Conservation (phyloP, 2,888 invertebrate genomes). For the Taphrorychus bicolor region DNA sequence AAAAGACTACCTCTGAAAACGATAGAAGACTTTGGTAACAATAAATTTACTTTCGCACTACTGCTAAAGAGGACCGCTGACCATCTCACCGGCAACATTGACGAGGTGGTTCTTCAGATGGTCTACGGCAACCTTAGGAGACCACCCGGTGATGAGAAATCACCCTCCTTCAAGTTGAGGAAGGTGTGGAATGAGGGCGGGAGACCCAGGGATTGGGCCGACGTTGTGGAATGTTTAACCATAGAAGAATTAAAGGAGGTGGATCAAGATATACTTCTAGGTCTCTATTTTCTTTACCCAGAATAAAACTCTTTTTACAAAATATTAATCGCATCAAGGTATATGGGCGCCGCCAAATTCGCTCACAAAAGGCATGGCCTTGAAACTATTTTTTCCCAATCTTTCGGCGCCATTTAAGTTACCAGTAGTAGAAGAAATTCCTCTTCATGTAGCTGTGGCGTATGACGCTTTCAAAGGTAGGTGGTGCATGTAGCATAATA, state of each 20-base stretch:
- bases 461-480: conserved; percentile 70
- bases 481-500: background rate
- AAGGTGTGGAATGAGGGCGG: conserved; percentile 26
- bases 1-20: conserved; percentile 17
- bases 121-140: conserved; percentile 53
- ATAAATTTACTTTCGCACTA: conserved; percentile 46
- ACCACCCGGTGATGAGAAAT: conserved; percentile 53
- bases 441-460: conserved; percentile 72
- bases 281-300: background rate
- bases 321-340: conserved; percentile 47
- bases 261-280: conserved; percentile 22
- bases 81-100: conserved; percentile 49
- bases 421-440: conserved; percentile 66
- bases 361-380: conserved; percentile 55
- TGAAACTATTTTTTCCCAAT: conserved; percentile 58
- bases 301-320: background rate
- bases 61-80: conserved; percentile 49
- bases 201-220: conserved; percentile 20
- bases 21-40: conserved; percentile 23
- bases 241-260: conserved; percentile 9
- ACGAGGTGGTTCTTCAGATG: conserved; percentile 52
- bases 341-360: conserved; percentile 60
- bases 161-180: conserved; percentile 46
- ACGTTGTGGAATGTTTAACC: conserved; percentile 6
- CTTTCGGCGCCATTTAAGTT: conserved; percentile 66